Percentiles rank a stretch among this genome's conserved stretches.
Evolutionary conservation across 1,140 invertebrate genomes (phyloP).

Genomic region (Lethrus apterus): DNA sequence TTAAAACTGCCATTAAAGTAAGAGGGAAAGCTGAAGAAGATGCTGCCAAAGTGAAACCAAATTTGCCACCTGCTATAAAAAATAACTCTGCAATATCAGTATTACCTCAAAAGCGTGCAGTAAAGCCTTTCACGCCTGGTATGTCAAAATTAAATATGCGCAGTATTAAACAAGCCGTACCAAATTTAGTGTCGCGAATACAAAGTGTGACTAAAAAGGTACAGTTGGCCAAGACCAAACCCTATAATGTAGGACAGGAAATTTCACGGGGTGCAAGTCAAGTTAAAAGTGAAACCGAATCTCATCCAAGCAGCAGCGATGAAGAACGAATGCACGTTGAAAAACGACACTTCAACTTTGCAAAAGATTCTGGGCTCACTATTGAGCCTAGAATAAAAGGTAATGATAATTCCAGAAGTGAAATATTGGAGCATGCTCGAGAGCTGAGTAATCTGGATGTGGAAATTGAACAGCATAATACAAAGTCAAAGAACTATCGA

Average conservation of each 20-base stretch:
- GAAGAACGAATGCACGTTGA: constrained; percentile 19
- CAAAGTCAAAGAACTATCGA: constrained; percentile 2
- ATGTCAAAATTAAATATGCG: constrained; percentile 35
- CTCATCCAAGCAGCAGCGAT: constrained; percentile 22
- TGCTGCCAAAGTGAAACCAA: constrained; percentile 18
- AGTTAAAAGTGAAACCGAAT: constrained; percentile 14
- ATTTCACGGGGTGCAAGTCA: constrained; percentile 37
- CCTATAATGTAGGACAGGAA: constrained; percentile 41
- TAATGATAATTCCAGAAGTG: constrained; percentile 1
- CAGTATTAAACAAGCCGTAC: constrained; percentile 39
- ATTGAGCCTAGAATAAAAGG: constrained; percentile 5
- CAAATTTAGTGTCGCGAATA: constrained; percentile 32
- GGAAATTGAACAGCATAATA: neutral
- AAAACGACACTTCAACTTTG: constrained; percentile 14
- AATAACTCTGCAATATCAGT: constrained; percentile 62
- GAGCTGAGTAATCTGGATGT: neutral
- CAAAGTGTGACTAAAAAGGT: constrained; percentile 27
- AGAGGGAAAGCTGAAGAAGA: constrained; percentile 55
- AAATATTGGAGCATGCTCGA: constrained; percentile 1
- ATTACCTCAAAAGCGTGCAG: constrained; percentile 44
- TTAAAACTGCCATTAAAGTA: constrained; percentile 67
- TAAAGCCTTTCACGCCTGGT: constrained; percentile 36
- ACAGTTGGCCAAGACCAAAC: constrained; percentile 32
- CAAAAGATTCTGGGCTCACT: constrained; percentile 1
- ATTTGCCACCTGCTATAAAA: constrained; percentile 50